Evolutionary conservation across 2,888 invertebrate genomes (phyloP), one percentile per base, ranked within the genome.

Genomic region (Sphinx pinastri): DNA sequence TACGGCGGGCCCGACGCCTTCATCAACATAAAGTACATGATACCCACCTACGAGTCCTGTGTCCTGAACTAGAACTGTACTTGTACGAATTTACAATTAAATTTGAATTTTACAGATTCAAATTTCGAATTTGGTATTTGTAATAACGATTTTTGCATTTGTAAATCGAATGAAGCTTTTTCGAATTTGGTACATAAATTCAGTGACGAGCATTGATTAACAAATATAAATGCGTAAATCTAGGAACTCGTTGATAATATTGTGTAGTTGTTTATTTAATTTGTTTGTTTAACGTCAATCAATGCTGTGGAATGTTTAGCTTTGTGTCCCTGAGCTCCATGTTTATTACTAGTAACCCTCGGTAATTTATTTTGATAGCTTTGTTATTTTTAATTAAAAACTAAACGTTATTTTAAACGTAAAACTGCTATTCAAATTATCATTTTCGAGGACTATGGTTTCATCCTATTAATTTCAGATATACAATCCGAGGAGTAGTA

Each of bases 21-120:
- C 87, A 99, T 99, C 80, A 99, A 99, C 89, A 99, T 99, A 82
- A 99, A 99, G 91, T 99, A 99, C 89, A 97, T 99, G 96, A 96
- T 99, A 77, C 99, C 99, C 0, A 99, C 99, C 8, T 99, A 99
- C 85, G 99, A 99, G 88, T 99, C 99, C 0, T 98, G 98, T 84
- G 95, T 97, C 81, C 94, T 96, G 81, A 97, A 97, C 91, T 97
- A 63, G 49, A 63, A 49, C n/a, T 5, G 55, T 49, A 0, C 16
- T 12, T 8, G 47, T 63, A 63, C 19, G 19, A 11, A 2, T 54
- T 67, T 31, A 19, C 4, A 58, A 58, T 31, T 38, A 63, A 60
- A 16, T 60, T 16, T 1, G 38, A 38, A 63, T 49, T 47, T 16
- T 19, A 55, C 54, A 55, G 38, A 38, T 38, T 38, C 38, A 3